phyloP scores from a whole-genome alignment of 1,140 invertebrate species.

The Chionoecetes opilio region DNA sequence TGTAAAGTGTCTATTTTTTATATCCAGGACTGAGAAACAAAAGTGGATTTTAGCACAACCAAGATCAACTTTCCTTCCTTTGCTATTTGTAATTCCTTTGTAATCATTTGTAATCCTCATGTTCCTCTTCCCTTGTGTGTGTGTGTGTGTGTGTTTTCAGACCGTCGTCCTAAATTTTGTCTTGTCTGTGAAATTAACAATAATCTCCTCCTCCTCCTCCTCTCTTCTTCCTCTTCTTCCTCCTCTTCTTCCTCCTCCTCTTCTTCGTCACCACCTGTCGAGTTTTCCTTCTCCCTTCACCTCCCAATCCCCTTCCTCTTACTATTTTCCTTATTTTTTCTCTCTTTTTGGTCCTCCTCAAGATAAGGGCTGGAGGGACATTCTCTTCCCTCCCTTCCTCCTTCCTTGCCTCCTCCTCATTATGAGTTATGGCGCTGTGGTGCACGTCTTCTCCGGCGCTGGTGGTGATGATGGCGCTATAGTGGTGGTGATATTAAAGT shows the following conservation, averaged over 20 bases:
- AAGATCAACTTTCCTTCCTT: no score
- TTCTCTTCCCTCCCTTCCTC: slow-evolving; percentile 10
- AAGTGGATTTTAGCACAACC: no score
- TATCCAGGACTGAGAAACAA: no score
- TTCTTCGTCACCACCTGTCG: background rate
- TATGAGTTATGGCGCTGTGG: slow-evolving; percentile 1
- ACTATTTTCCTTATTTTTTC: background rate
- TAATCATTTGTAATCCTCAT: no score
- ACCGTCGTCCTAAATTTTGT: no score
- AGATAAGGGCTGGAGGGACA: background rate
- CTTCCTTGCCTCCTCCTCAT: background rate
- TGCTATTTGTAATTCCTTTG: no score
- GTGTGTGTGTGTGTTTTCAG: no score
- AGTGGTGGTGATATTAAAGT: slow-evolving; percentile 7
- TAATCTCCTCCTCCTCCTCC: slow-evolving; percentile 8
- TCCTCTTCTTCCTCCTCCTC: background rate
- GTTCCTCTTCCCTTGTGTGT: no score
- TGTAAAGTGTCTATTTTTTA: no score
- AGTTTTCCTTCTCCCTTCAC: background rate
- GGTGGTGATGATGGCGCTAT: background rate
- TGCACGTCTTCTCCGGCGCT: background rate
- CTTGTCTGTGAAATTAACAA: background rate
- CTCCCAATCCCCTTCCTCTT: background rate
- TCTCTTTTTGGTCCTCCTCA: background rate
- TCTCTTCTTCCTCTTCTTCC: background rate